Evolutionary conservation across 2,888 invertebrate genomes (phyloP), one percentile per base, ranked within the genome.

Genomic region (Lutraria lutraria): DNA sequence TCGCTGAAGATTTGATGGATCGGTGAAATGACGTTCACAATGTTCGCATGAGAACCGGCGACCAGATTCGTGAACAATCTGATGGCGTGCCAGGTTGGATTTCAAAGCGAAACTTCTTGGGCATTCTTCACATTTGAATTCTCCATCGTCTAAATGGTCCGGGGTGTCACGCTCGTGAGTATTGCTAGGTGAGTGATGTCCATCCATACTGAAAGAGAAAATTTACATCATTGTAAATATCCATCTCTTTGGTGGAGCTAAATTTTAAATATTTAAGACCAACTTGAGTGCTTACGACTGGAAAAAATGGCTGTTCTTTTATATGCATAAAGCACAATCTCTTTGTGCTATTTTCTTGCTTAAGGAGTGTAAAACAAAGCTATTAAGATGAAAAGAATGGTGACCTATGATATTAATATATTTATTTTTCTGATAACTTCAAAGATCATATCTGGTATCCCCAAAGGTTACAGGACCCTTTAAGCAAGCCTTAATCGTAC

Each of bases 1-100:
- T 96, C 99, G 98, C 97, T 99, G 99, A 94, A 99, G 98, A 97
- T 99, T 99, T 97, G 98, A 98, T 96, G 99, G 98, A 97, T 99
- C 99, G 96, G 98, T 98, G 97, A 99, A 99, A 21, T 95, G 93
- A 79, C 96, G 95, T 88, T 96, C 96, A 90, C 96, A 96, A 96
- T 99, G 99, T 96, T 99, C 99, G 97, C 99, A 99, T 92, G 98
- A 98, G 97, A 98, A 99, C 96, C 98, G 98, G 94, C 98, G 97
- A 90, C 94, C 94, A 31, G 94, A 93, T 81, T 95, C 95, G 83
- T 95, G 95, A 16, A 94, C 92, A n/a, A 94, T 93, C 94, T 95
- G 98, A 97, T 99, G 99, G 83, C 98, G 98, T 90, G 98, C 97
- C 86, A 99, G 97, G 92, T 98, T 97, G 0, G 98, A 98, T 81